These are phyloP conservation scores for Anableps anableps DNA, from an alignment of 2,797 vertebrate species.

Conservation along the genomic window DNA sequence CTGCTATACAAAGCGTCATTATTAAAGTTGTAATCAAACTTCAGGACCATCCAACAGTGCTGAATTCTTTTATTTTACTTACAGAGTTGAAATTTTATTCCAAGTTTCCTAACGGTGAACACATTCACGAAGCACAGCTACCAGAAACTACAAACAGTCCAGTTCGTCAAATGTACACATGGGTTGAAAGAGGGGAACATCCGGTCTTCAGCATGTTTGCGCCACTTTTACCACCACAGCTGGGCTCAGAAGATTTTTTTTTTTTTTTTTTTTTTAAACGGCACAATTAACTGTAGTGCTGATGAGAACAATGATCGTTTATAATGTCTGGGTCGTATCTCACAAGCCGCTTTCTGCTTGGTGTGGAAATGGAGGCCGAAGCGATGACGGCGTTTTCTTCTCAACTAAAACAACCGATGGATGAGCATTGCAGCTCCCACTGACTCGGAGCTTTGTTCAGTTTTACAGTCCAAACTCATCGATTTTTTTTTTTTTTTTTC, in stretches of 20 bases:
- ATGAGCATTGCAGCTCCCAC: slow-evolving; percentile 17
- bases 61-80: slow-evolving; percentile 84
- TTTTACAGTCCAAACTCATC: slow-evolving; percentile 34
- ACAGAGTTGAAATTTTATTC: slow-evolving; percentile 82
- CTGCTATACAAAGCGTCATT: too few species aligned
- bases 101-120: slow-evolving; percentile 88
- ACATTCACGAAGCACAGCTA: slow-evolving; percentile 91
- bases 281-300: slow-evolving; percentile 53
- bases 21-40: not conserved
- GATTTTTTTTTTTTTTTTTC: slow-evolving; percentile 6
- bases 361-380: slow-evolving; percentile 37
- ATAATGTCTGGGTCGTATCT: slow-evolving; percentile 56
- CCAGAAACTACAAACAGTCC: slow-evolving; percentile 86
- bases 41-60: slow-evolving; percentile 59
- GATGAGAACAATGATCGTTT: slow-evolving; percentile 61
- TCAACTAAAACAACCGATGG: slow-evolving; percentile 19
- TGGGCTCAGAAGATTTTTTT: slow-evolving; percentile 15
- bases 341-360: slow-evolving; percentile 49
- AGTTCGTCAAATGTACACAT: slow-evolving; percentile 74
- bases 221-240: slow-evolving; percentile 51
- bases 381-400: slow-evolving; percentile 39
- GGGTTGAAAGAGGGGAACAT: slow-evolving; percentile 56
- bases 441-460: slow-evolving; percentile 17
- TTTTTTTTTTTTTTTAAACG: slow-evolving; percentile 39
- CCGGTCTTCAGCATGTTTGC: slow-evolving; percentile 33